Evolutionary conservation across 2,888 invertebrate species (phyloP).

Genomic region (Ormyrus rosae): DNA sequence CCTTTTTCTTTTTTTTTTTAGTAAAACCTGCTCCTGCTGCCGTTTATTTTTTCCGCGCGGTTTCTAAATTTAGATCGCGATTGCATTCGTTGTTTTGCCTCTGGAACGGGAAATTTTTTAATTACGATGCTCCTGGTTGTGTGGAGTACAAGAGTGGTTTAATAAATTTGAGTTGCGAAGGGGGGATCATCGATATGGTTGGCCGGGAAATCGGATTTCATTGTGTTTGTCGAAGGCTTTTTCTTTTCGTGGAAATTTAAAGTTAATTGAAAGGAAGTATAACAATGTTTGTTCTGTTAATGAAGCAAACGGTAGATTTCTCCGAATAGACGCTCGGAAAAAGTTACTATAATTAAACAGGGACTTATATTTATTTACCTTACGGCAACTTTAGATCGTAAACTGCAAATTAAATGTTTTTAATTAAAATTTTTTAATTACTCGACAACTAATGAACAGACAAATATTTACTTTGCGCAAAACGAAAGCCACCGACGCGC

Average conservation of each 20-base stretch:
- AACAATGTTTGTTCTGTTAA: conserved; percentile 19
- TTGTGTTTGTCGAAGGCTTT: background rate
- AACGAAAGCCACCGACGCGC: no score
- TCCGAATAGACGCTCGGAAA: no score
- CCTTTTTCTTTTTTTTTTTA: background rate
- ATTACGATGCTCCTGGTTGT: background rate
- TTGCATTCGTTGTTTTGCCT: background rate
- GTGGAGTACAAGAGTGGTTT: background rate
- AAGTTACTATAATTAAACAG: no score
- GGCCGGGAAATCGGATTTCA: background rate
- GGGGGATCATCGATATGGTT: background rate
- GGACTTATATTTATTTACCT: no score
- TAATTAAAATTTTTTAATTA: no score
- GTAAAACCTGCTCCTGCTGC: no score
- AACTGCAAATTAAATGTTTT: no score
- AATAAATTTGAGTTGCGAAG: background rate
- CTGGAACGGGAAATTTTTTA: background rate
- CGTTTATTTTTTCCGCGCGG: background rate
- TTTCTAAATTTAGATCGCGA: conserved; percentile 28
- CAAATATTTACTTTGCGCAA: no score
- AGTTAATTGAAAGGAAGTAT: conserved; percentile 21
- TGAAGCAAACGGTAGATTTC: background rate
- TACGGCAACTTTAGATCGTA: no score
- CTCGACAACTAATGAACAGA: no score
- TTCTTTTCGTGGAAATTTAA: background rate